Evolutionary conservation across 2,797 vertebrate genomes (phyloP).

Genomic region (Danio kyathit): DNA sequence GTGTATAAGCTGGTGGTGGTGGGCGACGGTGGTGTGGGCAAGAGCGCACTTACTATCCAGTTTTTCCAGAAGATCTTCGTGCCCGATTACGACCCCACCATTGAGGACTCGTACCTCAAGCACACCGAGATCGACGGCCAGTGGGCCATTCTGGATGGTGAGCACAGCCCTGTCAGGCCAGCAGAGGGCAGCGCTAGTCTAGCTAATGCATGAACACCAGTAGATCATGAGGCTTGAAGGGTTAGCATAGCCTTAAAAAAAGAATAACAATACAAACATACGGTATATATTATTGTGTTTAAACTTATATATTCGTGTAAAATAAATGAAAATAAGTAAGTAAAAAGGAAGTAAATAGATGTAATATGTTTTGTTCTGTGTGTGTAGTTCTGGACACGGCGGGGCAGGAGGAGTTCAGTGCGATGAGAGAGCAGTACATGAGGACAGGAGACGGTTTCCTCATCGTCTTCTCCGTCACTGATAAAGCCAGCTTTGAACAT

Average conservation of each 20-base stretch:
- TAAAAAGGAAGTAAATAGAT: background rate
- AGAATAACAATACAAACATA: too few relatives aligned
- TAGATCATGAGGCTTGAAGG: background rate
- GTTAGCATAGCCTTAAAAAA: too few relatives aligned
- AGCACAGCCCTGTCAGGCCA: constrained; percentile 55
- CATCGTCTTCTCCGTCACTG: constrained; percentile 96
- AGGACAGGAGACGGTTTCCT: constrained; percentile 98
- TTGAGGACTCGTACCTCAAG: constrained; percentile 99
- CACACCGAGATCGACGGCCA: constrained; percentile 98
- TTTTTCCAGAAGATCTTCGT: constrained; percentile 99
- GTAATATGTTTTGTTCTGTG: background rate
- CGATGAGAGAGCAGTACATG: constrained; percentile 99
- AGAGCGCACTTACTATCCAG: constrained; percentile 98
- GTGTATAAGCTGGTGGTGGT: constrained; percentile 99
- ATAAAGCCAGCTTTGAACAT: constrained; percentile 98
- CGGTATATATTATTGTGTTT: too few relatives aligned
- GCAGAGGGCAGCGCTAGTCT: background rate
- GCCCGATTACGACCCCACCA: constrained; percentile 98
- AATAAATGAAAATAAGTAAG: too few relatives aligned
- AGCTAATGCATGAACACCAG: background rate
- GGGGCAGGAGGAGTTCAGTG: constrained; percentile 98
- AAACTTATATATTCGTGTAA: too few relatives aligned
- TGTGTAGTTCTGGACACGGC: constrained; percentile 94
- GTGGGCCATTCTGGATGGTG: constrained; percentile 98
- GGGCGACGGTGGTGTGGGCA: constrained; percentile 96